Evolutionary conservation across 2,888 invertebrate species (phyloP), one percentile per base, ranked within the genome.

Genomic region (Conus canariensis): DNA sequence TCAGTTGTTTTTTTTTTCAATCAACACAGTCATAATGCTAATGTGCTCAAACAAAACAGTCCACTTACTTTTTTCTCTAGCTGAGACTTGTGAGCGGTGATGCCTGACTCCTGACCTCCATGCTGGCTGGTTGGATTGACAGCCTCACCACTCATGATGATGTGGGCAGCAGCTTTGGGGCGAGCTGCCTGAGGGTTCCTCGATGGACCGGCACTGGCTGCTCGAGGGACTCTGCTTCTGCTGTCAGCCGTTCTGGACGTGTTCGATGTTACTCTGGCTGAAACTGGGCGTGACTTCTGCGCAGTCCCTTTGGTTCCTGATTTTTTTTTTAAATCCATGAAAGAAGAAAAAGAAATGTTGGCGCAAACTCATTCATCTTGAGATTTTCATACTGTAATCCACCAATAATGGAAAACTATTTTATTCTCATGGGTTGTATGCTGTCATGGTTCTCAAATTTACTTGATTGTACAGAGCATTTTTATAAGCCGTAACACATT

Each of bases 111-210:
- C 30, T 14, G 58, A 7, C 10, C 83, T 60, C 58, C 74, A 25
- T 89, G 45, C 45, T 89, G 80, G 25, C 70, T 74, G 25, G 82
- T 45, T 14, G 30, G 70, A n/a, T 87, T 89, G 30, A 45, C 70
- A 6, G 30, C 60, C 16, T 90, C 91, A 1, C 90, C 82, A 45
- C 90, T 90, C 91, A 90, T 91, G 60, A 95, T 95, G 82, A 95
- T 95, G 91, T 95, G 94, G n/a, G 95, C 95, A 14, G 94, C 93
- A 56, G 94, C 95, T 90, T 93, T 93, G n/a, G 95, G 95, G 7
- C 94, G 92, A 92, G 93, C 45, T 80, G 92, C 90, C 91, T 91
- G 88, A 91, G 94, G 86, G 90, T 85, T 85, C 7, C 94, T 90
- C 8, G 91, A 88, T 59, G 93, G 91, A 4, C 93, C 92, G 45